Base-by-base conservation (phyloP, 2,797 vertebrate genomes). In the Erpetoichthys calabaricus region DNA sequence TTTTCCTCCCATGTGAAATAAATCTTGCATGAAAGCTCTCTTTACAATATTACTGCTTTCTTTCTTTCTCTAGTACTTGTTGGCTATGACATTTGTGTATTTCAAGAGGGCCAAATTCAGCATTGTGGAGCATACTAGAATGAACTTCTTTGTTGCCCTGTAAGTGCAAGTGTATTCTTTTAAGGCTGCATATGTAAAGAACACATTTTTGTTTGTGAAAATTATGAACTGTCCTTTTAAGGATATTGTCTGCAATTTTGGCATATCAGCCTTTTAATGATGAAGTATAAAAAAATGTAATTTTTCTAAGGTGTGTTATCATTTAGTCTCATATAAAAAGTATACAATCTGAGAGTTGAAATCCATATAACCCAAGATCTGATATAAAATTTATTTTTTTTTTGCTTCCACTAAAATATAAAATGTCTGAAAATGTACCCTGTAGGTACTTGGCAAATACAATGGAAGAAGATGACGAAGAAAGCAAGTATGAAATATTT, bases 41-140 rank as follows among this genome's bases (percentile, higher is more conserved):
- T 51, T 51, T 6, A 9, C 5, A 51, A 51, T 9, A 51, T 25
- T 25, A 25, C 25, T 25, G 1, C 7, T 8, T 55, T 44, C 57
- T 44, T 71, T 73, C 4, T 70, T 60, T 60, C 65, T 73, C 57
- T 83, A 99, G 96, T 99, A 98, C 78, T 91, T 99, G 64, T 81
- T 98, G 69, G 94, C 94, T 68, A 98, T 99, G 93, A 88, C 90
- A 56, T 99, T 98, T 67, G 86, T 97, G 70, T 99, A 99, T 85
- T 98, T 98, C 86, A 97, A 92, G 87, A 89, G 95, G 71, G 94
- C 93, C 64, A 71, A 68, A 67, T 95, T 94, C 76, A 80, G 73
- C 71, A 60, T 87, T 62, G 67, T 69, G 8, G 93, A 99, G 64
- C 86, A 97, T 71, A 98, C 80, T 73, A 86, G 80, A 70, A 87